phyloP scores from a whole-genome alignment of 2,113 vertebrate genomes.

The Varanus salvator region DNA sequence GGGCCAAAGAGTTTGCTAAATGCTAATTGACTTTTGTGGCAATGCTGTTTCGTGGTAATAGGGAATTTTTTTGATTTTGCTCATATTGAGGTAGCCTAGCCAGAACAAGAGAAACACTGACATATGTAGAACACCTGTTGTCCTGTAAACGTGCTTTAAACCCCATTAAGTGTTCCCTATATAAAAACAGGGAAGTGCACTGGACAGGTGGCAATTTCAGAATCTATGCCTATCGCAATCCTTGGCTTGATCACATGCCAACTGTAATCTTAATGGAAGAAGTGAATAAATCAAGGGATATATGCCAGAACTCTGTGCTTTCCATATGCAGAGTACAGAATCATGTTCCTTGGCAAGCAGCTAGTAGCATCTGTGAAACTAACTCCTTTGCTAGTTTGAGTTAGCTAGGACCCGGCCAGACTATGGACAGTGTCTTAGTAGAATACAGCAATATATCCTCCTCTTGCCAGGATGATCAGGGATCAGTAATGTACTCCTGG shows the following conservation, averaged over 20 bases:
- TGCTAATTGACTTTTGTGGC: background rate
- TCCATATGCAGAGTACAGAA: background rate
- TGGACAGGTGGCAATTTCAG: background rate
- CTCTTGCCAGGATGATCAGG: background rate
- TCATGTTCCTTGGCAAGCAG: background rate
- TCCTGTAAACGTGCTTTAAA: background rate
- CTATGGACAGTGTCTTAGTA: background rate
- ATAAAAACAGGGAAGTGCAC: background rate
- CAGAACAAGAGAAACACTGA: background rate
- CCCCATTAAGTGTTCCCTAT: background rate
- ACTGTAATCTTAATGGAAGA: background rate
- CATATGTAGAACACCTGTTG: background rate
- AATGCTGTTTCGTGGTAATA: background rate
- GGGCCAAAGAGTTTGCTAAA: background rate
- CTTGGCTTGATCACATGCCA: slow-evolving; percentile 1
- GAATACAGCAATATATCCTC: background rate
- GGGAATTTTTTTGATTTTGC: background rate
- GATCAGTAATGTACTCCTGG: background rate
- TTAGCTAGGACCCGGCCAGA: background rate
- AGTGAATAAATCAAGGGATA: slow-evolving; percentile 12
- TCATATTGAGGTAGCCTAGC: background rate
- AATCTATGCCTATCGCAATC: background rate
- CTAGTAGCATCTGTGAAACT: background rate
- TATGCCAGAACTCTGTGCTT: background rate
- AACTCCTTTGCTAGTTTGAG: background rate